Percentiles rank a stretch among this genome's conserved stretches.
These are phyloP conservation scores for Drosophila nr. fundita DNA, from an alignment of 2,888 invertebrate genomes.

Conservation along the genomic window DNA sequence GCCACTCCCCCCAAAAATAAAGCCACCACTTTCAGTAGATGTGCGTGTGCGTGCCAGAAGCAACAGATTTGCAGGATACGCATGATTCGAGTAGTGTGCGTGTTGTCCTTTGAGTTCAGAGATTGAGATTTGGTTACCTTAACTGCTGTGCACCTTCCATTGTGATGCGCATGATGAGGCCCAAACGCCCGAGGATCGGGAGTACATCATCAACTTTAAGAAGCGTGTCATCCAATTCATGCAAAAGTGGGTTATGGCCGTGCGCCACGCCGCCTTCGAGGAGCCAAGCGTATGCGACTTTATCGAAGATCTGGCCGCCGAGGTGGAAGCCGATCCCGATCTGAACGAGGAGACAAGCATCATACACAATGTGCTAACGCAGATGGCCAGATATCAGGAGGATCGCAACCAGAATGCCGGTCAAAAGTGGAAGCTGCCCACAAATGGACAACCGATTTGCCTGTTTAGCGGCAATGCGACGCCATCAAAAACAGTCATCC, in stretches of 20 bases:
- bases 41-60: slow-evolving; percentile 38
- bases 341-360: slow-evolving; percentile 89
- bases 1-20: background rate
- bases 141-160: slow-evolving; percentile 86
- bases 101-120: background rate
- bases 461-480: slow-evolving; percentile 87
- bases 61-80: slow-evolving; percentile 13
- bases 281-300: slow-evolving; percentile 90
- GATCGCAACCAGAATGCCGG: slow-evolving; percentile 87
- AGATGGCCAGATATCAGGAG: slow-evolving; percentile 87
- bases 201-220: slow-evolving; percentile 89
- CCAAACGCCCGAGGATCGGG: slow-evolving; percentile 87
- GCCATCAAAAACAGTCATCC: slow-evolving; percentile 87
- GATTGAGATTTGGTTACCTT: slow-evolving; percentile 79
- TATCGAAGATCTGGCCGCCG: slow-evolving; percentile 90
- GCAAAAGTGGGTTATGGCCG: slow-evolving; percentile 90
- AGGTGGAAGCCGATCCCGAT: slow-evolving; percentile 89
- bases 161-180: slow-evolving; percentile 85
- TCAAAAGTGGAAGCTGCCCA: slow-evolving; percentile 90
- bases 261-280: slow-evolving; percentile 90
- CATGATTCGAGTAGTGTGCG: background rate
- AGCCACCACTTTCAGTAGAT: background rate
- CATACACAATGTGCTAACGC: slow-evolving; percentile 89
- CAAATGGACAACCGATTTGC: slow-evolving; percentile 89
- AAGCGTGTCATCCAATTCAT: slow-evolving; percentile 92